These are phyloP conservation scores for Dreissena rostriformis DNA, from an alignment of 1,140 invertebrate species.

Conservation along the genomic window DNA sequence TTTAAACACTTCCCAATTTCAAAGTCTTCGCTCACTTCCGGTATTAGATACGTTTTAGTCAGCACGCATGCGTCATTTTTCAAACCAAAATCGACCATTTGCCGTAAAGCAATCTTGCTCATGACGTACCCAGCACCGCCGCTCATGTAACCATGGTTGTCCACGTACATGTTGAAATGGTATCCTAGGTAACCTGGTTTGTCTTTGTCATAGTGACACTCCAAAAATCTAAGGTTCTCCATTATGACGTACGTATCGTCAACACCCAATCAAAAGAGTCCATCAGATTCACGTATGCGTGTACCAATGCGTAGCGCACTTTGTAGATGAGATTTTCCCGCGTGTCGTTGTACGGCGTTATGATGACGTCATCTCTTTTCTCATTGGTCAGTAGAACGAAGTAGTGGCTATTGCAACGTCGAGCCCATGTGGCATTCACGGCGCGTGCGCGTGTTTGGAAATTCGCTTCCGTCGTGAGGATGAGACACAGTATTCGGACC, in stretches of 20 bases:
- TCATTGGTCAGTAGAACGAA: slow-evolving; percentile 1
- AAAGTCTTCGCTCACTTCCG: slow-evolving; percentile 89
- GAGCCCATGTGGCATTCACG: slow-evolving; percentile 36
- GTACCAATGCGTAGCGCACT: slow-evolving; percentile 85
- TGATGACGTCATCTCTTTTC: slow-evolving; percentile 15
- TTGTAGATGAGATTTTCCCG: slow-evolving; percentile 34
- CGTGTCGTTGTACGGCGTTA: background rate
- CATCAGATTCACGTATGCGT: slow-evolving; percentile 76
- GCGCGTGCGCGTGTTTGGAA: background rate
- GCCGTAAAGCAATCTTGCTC: slow-evolving; percentile 82
- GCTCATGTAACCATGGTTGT: slow-evolving; percentile 64
- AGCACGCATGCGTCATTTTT: slow-evolving; percentile 84
- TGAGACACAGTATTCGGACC: slow-evolving; percentile 11
- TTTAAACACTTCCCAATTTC: slow-evolving; percentile 96
- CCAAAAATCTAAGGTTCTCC: slow-evolving; percentile 77
- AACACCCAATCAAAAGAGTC: slow-evolving; percentile 66
- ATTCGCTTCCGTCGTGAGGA: background rate
- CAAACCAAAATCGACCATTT: slow-evolving; percentile 77
- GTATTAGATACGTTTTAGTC: slow-evolving; percentile 69
- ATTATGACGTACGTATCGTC: slow-evolving; percentile 89
- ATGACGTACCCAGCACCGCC: slow-evolving; percentile 89
- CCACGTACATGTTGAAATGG: slow-evolving; percentile 68
- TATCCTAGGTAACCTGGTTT: slow-evolving; percentile 75
- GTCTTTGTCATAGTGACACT: slow-evolving; percentile 41
- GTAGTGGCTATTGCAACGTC: slow-evolving; percentile 35